Conservation (phyloP, 2,888 invertebrate genomes). For the Drosophila suboccidentalis region DNA sequence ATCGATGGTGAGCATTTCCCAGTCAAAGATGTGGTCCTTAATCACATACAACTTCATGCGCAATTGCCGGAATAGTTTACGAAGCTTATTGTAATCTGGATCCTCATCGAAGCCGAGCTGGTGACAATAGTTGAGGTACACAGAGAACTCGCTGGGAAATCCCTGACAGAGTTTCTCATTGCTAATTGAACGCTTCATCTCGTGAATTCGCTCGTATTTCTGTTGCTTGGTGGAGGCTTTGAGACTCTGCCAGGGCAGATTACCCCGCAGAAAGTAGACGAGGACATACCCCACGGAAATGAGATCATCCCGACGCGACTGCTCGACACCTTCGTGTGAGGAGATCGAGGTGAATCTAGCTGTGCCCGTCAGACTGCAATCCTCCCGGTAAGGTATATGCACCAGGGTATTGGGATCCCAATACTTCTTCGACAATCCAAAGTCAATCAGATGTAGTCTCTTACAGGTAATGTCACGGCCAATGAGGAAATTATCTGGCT, state of each 20-base stretch:
- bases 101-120: slow-evolving; percentile 97
- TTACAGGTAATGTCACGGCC: slow-evolving; percentile 97
- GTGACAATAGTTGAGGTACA: slow-evolving; percentile 97
- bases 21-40: slow-evolving; percentile 99
- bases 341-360: slow-evolving; percentile 97
- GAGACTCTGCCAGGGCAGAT: slow-evolving; percentile 99
- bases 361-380: slow-evolving; percentile 94
- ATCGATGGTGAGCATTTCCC: slow-evolving; percentile 99
- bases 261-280: slow-evolving; percentile 99
- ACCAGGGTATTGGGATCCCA: slow-evolving; percentile 96
- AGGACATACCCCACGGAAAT: slow-evolving; percentile 99
- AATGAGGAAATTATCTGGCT: slow-evolving; percentile 99
- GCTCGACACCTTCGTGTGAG: slow-evolving; percentile 98
- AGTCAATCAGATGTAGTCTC: slow-evolving; percentile 99
- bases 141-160: slow-evolving; percentile 94
- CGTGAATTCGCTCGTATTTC: slow-evolving; percentile 99
- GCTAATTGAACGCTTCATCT: slow-evolving; percentile 98
- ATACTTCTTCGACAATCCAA: slow-evolving; percentile 99
- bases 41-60: slow-evolving; percentile 97
- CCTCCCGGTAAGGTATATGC: slow-evolving; percentile 99
- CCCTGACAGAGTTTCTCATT: slow-evolving; percentile 91
- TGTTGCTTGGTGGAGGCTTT: slow-evolving; percentile 98
- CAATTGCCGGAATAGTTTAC: slow-evolving; percentile 96
- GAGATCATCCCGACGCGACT: slow-evolving; percentile 97
- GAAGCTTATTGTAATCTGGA: slow-evolving; percentile 97